Percentiles rank a stretch among this genome's conserved stretches.
Conservation (phyloP, 1,140 invertebrate genomes). For the Uloborus diversus region DNA sequence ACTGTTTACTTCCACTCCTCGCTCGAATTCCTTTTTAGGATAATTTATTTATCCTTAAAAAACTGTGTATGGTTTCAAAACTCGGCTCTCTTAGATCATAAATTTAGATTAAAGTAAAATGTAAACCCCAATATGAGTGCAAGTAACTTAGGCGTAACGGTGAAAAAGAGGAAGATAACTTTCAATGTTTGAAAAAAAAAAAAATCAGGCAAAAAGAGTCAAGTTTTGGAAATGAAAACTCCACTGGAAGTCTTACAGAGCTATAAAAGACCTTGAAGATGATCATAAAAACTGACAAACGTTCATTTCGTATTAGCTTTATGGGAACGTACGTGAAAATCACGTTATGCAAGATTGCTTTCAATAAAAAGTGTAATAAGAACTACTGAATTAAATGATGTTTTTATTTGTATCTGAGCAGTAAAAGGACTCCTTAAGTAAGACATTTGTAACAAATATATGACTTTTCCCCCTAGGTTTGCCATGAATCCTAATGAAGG, state of each 20-base stretch:
- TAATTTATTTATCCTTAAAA: slow-evolving; percentile 16
- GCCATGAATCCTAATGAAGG: no score
- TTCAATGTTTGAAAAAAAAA: neutral
- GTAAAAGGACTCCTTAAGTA: no score
- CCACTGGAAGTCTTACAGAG: slow-evolving; percentile 22
- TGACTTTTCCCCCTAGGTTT: no score
- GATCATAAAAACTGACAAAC: slow-evolving; percentile 41
- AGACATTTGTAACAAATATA: no score
- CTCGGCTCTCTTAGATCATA: slow-evolving; percentile 14
- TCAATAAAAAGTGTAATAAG: slow-evolving; percentile 23
- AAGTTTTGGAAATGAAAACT: slow-evolving; percentile 19
- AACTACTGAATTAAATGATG: slow-evolving; percentile 14
- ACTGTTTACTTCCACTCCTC: slow-evolving; percentile 27
- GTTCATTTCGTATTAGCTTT: slow-evolving; percentile 34
- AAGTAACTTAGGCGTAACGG: no score
- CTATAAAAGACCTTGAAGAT: slow-evolving; percentile 29
- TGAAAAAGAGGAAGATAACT: slow-evolving; percentile 2
- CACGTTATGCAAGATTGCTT: slow-evolving; percentile 36
- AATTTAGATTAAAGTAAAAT: slow-evolving; percentile 40
- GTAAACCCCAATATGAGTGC: slow-evolving; percentile 9
- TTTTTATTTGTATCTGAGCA: neutral
- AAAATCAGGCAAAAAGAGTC: neutral
- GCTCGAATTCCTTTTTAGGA: slow-evolving; percentile 9
- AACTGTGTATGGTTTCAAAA: neutral
- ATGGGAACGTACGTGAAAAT: slow-evolving; percentile 29